A percentile compares a stretch with the other conserved stretches of the same genome.
Conservation (phyloP, 2,888 invertebrate species). For the Callimorpha dominula region DNA sequence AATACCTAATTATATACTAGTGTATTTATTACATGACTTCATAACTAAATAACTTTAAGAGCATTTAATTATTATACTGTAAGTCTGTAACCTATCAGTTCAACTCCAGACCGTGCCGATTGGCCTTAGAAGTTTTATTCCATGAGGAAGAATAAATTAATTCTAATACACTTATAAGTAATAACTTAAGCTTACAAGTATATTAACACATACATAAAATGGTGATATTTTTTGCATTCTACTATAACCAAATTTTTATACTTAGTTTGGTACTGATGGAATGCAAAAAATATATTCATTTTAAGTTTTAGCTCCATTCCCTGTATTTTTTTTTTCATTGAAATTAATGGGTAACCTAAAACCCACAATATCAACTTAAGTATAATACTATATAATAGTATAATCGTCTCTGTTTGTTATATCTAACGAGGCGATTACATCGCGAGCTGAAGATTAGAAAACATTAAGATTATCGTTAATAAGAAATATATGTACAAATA, state of each 20-base stretch:
- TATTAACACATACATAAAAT: not conserved
- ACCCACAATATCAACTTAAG: not conserved
- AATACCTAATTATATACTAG: not conserved
- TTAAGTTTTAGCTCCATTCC: not conserved
- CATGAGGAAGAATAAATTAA: not conserved
- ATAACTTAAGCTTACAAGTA: not conserved
- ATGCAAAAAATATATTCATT: not conserved
- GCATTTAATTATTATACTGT: no score
- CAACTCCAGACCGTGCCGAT: not conserved
- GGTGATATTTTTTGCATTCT: not conserved
- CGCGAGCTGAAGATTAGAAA: not conserved
- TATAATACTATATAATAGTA: no score
- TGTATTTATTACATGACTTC: not conserved
- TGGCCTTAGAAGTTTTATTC: not conserved
- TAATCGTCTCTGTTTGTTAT: no score
- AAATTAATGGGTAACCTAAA: not conserved
- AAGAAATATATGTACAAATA: no score
- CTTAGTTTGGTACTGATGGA: not conserved
- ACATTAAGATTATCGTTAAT: not conserved
- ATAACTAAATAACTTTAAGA: not conserved
- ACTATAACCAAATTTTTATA: not conserved
- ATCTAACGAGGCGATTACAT: not conserved
- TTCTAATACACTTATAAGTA: not conserved
- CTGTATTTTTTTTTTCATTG: not conserved
- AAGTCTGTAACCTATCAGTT: no score